These are phyloP conservation scores for Sphenopsis melanotis DNA, from an alignment of 2,797 vertebrate species.

Conservation along the genomic window DNA sequence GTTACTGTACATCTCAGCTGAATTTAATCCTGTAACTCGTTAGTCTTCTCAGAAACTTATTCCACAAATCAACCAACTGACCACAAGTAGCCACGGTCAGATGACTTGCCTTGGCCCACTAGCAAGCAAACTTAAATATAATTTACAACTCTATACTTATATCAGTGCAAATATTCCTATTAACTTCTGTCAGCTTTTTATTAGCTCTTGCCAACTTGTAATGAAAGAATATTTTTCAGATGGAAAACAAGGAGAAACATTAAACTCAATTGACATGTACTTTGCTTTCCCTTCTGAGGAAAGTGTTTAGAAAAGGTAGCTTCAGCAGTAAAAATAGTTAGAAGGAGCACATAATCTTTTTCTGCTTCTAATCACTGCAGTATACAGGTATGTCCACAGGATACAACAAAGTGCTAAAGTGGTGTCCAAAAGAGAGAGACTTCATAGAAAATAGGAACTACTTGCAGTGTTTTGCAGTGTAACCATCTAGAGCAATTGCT, in stretches of 20 bases:
- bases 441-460: slow-evolving; percentile 56
- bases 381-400: slow-evolving; percentile 28
- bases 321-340: not conserved
- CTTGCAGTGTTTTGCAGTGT: slow-evolving; percentile 66
- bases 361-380: not conserved
- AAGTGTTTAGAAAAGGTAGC: not conserved
- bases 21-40: not conserved
- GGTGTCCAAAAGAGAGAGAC: slow-evolving; percentile 39
- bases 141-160: not conserved
- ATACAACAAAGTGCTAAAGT: slow-evolving; percentile 55
- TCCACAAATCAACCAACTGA: not conserved
- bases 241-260: not conserved
- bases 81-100: not conserved
- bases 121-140: not conserved
- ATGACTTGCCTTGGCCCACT: not conserved
- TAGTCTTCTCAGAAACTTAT: not conserved
- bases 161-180: not conserved
- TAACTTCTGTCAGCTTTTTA: not conserved
- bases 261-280: not conserved
- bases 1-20: not conserved
- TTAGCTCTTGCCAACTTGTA: not conserved
- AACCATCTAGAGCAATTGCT: slow-evolving; percentile 74
- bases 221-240: not conserved
- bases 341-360: not conserved
- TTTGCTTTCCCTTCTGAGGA: not conserved